phyloP scores from a whole-genome alignment of 2,113 vertebrate genomes.

The Sylvilagus bachmani region DNA sequence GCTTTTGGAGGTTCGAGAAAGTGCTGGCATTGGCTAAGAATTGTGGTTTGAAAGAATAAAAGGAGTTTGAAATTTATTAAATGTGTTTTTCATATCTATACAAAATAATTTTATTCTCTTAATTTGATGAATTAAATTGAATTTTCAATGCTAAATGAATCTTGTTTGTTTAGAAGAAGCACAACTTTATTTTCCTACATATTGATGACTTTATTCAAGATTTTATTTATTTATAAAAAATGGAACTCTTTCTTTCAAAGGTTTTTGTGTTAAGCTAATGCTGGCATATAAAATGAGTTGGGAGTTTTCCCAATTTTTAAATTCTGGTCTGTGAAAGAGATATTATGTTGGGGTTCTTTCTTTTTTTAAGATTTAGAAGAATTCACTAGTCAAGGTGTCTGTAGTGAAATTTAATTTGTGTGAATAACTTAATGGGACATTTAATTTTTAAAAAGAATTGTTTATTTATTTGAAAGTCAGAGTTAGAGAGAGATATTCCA shows the following conservation, averaged over 20 bases:
- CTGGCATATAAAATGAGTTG: background rate
- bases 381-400: background rate
- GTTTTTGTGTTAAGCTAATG: background rate
- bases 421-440: background rate
- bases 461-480: too few relatives aligned
- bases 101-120: conserved; percentile 49
- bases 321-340: background rate
- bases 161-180: conserved; percentile 30
- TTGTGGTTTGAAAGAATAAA: conserved; percentile 5
- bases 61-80: background rate
- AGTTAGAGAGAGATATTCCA: too few relatives aligned
- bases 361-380: conserved; percentile 28
- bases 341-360: background rate
- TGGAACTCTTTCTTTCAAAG: background rate
- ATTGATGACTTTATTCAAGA: background rate
- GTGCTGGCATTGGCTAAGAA: background rate
- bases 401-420: conserved; percentile 25
- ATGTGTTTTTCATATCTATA: background rate
- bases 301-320: background rate
- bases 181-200: background rate
- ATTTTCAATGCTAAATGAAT: conserved; percentile 3
- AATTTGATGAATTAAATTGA: background rate
- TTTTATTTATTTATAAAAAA: background rate
- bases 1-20: too few relatives aligned
- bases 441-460: background rate